Base-by-base conservation (phyloP, 2,888 invertebrate species). In the Cantharis rufa region DNA sequence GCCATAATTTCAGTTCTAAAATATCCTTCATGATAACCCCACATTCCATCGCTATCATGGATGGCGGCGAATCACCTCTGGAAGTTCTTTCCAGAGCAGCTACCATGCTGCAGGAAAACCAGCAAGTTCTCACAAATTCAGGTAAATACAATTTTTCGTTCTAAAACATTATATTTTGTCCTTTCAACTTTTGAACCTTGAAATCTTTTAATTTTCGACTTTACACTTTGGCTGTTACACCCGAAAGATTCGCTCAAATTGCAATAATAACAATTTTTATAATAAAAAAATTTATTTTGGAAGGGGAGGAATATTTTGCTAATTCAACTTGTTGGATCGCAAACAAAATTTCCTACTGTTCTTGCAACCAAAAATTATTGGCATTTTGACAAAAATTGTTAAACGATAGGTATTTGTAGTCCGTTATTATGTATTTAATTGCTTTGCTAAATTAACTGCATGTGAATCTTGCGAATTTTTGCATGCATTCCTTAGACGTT, bases 31-130 rank as follows among this genome's bases (percentile, higher is more conserved):
- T 71, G 82, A 82, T 83, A 83, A 83, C 81, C 80, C 75, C 73
- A 77, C 81, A 81, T 82, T 82, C 81, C 80, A 80, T 72, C 69
- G 63, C 75, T 78, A 81, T 72, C 74, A 83, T 84, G 84, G 83
- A 84, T 77, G 81, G 81, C 76, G 80, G 79, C 62, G 96, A 96
- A 90, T 94, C 95, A 77, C 94, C 96, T 79, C 89, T 96, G 87
- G 96, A 96, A 86, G 96, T 96, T 83, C 90, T 96, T 82, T 96
- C 96, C 82, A 92, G 96, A 85, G 96, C 96, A 78, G 96, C 96
- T 18, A 95, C 95, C 18, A 96, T 96, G 95, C 93, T 96, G 83
- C 95, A 95, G 88, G 94, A 94, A 81, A 93, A 92, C 82, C 86
- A 88, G 75, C 83, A 92, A 81, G 84, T 86, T n/a, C 83, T 86